phyloP scores from a whole-genome alignment of 1,140 invertebrate genomes.

The Anadara kagoshimensis region DNA sequence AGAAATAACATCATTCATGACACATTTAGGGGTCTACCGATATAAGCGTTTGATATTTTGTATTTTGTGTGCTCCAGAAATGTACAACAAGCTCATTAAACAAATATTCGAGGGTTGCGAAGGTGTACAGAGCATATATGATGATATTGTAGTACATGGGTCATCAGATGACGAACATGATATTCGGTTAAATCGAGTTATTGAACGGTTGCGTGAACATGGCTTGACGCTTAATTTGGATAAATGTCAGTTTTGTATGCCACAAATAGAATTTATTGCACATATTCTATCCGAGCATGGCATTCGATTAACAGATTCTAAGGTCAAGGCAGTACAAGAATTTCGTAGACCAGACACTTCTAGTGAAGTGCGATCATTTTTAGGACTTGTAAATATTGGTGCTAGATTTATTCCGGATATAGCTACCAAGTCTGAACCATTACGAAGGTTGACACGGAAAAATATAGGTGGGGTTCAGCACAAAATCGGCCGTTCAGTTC shows the following conservation, averaged over 20 bases:
- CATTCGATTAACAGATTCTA: constrained; percentile 11
- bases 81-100: constrained; percentile 45
- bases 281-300: constrained; percentile 29
- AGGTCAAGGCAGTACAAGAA: too few relatives aligned
- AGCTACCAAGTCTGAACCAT: constrained; percentile 4
- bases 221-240: constrained; percentile 35
- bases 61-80: constrained; percentile 38
- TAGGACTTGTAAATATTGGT: background rate
- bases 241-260: constrained; percentile 30
- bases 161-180: constrained; percentile 15
- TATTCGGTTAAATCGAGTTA: background rate
- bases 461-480: constrained; percentile 17
- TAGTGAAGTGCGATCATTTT: background rate
- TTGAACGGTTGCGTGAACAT: constrained; percentile 13
- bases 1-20: constrained; percentile 46
- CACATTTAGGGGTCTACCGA: constrained; percentile 34
- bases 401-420: background rate
- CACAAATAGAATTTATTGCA: constrained; percentile 36
- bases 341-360: background rate
- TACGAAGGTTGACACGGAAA: constrained; percentile 28
- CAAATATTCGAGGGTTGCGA: constrained; percentile 17
- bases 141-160: constrained; percentile 52
- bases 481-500: constrained; percentile 18
- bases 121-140: constrained; percentile 36
- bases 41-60: constrained; percentile 52